Conservation (phyloP, 2,888 invertebrate genomes). For the Eubasilissa splendida region DNA sequence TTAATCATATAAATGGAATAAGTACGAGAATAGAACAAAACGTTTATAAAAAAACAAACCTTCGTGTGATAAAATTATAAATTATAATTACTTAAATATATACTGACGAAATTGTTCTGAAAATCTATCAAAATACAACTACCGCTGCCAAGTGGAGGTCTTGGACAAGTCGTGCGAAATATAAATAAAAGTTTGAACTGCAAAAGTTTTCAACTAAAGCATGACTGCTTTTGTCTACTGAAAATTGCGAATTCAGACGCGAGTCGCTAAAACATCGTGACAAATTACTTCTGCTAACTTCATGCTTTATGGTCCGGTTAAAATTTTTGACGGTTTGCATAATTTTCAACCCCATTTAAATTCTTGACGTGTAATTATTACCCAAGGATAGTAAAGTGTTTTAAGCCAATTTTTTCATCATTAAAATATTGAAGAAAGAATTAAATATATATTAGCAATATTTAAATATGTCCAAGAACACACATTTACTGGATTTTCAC, state of each 20-base stretch:
- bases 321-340: constrained; percentile 3
- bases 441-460: too few species aligned
- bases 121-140: too few species aligned
- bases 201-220: neutral
- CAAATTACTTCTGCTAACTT: neutral
- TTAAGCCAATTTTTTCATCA: too few species aligned
- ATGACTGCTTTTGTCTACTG: neutral
- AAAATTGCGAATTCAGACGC: neutral
- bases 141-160: neutral
- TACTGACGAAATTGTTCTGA: too few species aligned
- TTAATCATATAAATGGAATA: too few species aligned
- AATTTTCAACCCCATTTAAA: constrained; percentile 4
- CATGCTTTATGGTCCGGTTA: constrained; percentile 6
- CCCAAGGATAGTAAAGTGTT: neutral
- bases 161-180: neutral
- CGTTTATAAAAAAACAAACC: too few species aligned
- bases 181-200: constrained; percentile 17
- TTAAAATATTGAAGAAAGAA: too few species aligned
- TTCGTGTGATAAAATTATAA: too few species aligned
- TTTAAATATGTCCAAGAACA: too few species aligned
- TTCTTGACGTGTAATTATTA: neutral
- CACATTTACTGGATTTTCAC: too few species aligned
- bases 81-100: too few species aligned
- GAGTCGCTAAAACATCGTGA: neutral
- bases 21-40: too few species aligned